Conservation (phyloP, 2,113 vertebrate genomes). For the Hypanus sabinus region DNA sequence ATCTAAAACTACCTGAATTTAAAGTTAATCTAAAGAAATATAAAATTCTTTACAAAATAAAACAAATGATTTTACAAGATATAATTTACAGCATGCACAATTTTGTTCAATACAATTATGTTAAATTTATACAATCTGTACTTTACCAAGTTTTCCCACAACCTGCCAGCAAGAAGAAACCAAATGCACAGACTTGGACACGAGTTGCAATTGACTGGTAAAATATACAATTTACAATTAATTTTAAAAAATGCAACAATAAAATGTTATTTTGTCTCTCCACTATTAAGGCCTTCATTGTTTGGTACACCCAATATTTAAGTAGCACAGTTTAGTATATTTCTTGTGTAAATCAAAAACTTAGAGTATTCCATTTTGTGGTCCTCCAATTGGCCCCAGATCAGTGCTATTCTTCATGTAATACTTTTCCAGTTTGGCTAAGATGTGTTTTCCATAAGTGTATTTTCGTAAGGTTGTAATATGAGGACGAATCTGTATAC, state of each 20-base stretch:
- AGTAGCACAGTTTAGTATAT: background rate
- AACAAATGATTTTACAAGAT: slow-evolving; percentile 96
- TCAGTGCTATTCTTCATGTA: slow-evolving; percentile 97
- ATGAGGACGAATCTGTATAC: slow-evolving; percentile 84
- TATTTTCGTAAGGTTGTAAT: slow-evolving; percentile 95
- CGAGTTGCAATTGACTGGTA: slow-evolving; percentile 52
- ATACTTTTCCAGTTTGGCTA: slow-evolving; percentile 96
- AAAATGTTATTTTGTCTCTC: slow-evolving; percentile 30
- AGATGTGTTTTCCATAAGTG: slow-evolving; percentile 94
- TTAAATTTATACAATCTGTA: slow-evolving; percentile 90
- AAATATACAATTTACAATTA: slow-evolving; percentile 39
- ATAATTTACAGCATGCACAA: slow-evolving; percentile 98
- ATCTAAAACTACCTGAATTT: slow-evolving; percentile 71
- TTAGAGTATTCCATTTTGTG: slow-evolving; percentile 89
- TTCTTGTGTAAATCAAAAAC: slow-evolving; percentile 36
- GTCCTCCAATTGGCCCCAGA: slow-evolving; percentile 86
- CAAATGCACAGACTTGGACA: background rate
- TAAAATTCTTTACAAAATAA: slow-evolving; percentile 79
- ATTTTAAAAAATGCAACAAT: background rate
- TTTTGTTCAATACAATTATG: slow-evolving; percentile 87
- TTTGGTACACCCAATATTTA: slow-evolving; percentile 23
- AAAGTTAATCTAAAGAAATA: slow-evolving; percentile 93
- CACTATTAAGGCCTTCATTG: background rate
- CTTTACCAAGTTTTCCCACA: slow-evolving; percentile 75
- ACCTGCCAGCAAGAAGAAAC: slow-evolving; percentile 48